Conservation (phyloP, 2,797 vertebrate genomes). For the Corythornis leucogaster region DNA sequence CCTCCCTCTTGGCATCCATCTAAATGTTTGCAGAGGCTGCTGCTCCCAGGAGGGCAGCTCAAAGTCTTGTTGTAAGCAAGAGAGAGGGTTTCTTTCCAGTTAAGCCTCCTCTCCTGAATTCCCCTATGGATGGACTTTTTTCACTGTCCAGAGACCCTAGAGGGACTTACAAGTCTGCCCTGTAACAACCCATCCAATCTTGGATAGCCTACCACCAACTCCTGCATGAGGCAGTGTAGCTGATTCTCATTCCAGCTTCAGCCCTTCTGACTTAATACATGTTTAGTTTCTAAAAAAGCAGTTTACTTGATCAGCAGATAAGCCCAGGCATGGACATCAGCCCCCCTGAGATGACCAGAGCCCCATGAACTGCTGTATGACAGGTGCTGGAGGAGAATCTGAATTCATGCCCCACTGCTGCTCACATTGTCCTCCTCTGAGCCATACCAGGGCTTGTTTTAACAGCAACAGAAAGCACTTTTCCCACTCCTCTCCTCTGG, state of each 20-base stretch:
- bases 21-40: rapidly evolving
- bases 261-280: not conserved
- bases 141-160: not conserved
- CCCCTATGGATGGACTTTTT: not conserved
- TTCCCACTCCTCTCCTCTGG: not conserved
- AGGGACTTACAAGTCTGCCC: not conserved
- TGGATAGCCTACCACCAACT: not conserved
- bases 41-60: not conserved
- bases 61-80: not conserved
- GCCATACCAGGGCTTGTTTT: not conserved
- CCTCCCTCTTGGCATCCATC: not conserved
- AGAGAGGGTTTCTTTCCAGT: not conserved
- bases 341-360: not conserved
- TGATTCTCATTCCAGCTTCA: not conserved
- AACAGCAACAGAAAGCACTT: not conserved
- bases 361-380: rapidly evolving
- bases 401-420: rapidly evolving
- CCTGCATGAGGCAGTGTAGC: rapidly evolving
- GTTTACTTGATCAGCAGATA: not conserved
- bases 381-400: rapidly evolving
- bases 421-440: not conserved
- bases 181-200: not conserved
- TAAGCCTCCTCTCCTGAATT: rapidly evolving
- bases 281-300: not conserved
- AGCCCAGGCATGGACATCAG: not conserved